Evolutionary conservation across 2,113 vertebrate genomes (phyloP), one percentile per base, ranked within the genome.

Genomic region (Epinephelus fuscoguttatus): DNA sequence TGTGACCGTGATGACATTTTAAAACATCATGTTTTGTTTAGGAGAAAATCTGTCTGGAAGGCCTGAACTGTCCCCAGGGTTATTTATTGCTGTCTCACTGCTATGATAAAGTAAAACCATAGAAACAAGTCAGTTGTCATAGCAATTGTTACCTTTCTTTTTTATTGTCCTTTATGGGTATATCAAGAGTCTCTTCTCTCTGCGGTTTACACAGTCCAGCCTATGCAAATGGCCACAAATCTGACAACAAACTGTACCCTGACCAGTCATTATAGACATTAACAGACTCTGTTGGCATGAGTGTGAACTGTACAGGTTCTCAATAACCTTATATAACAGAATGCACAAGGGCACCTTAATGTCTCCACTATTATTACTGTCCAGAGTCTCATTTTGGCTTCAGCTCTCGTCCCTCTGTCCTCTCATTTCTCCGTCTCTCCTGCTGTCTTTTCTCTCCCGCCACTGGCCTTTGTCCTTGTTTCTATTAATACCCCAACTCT

Each of bases 401-500:
- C 72, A 68, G 60, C 67, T 78, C 71, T 74, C 2, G 12, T 89
- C 74, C 69, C 60, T 77, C 78, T 74, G 68, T 89, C 77, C 88
- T 88, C 75, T 84, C 73, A 73, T 87, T 87, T 78, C 75, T 83
- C 73, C 15, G 9, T 88, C 83, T 88, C 78, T 80, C 81, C 78
- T 89, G 70, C 85, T 88, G 83, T 89, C 89, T 90, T 78, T 79
- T 61, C 80, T 79, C 40, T 90, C 74, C 71, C n/a, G 70, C 89
- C 89, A 80, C 80, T 91, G 88, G 87, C 91, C 90, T 92, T 89
- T 90, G 88, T 91, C 88, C 88, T 91, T 90, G 89, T 80, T 89
- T 90, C 93, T 93, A 92, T 88, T 86, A 88, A 88, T 93, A 92
- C 80, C 7, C 4, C 55, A 27, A 69, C 81, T 57, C 71, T 57